phyloP scores from a whole-genome alignment of 2,113 vertebrate species.

The Casuarius casuarius region DNA sequence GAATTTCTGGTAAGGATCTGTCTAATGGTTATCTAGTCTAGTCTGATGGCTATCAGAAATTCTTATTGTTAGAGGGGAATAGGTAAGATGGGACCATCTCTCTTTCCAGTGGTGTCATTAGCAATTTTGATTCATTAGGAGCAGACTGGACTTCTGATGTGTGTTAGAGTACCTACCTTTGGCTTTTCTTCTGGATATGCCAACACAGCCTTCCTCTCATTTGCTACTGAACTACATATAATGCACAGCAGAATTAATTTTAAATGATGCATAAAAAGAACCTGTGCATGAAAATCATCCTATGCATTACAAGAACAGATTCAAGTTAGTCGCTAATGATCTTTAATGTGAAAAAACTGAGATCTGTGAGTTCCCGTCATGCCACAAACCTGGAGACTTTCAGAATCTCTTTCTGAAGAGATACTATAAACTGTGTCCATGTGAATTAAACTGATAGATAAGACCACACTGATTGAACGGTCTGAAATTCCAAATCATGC shows the following conservation, averaged over 20 bases:
- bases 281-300: not conserved
- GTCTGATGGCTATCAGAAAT: not conserved
- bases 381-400: not conserved
- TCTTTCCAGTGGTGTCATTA: not conserved
- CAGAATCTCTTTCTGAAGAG: not conserved
- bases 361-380: not conserved
- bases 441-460: conserved; percentile 23
- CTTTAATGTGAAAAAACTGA: not conserved
- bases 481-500: not conserved
- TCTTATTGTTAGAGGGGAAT: not conserved
- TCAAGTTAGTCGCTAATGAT: not conserved
- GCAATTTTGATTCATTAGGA: not conserved
- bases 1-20: not conserved
- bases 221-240: not conserved
- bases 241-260: not conserved
- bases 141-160: not conserved
- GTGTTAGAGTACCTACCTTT: not conserved
- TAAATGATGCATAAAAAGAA: not conserved
- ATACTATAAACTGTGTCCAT: not conserved
- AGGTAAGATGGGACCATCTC: not conserved
- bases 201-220: not conserved
- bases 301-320: not conserved
- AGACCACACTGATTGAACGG: conserved; percentile 18
- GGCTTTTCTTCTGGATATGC: not conserved
- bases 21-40: not conserved